A percentile compares a stretch with the other conserved stretches of the same genome.
Conservation (phyloP, 2,113 vertebrate species). For the Neomonachus schauinslandi region DNA sequence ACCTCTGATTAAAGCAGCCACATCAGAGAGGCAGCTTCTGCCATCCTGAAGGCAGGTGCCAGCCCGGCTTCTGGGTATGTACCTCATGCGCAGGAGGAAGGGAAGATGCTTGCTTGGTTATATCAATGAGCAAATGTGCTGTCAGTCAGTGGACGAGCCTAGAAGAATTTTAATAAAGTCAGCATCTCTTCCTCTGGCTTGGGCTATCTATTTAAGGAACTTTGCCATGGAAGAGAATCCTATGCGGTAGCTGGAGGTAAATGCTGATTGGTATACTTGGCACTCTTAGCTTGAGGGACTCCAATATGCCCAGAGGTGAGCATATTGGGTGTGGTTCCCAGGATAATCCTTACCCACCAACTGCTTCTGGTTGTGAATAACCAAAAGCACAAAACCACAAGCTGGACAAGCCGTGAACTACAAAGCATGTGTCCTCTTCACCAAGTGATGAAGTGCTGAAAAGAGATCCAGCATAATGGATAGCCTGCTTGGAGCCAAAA, state of each 20-base stretch:
- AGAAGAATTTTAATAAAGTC: conserved; percentile 44
- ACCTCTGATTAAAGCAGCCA: not conserved
- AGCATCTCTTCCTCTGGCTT: not conserved
- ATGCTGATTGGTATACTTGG: not conserved
- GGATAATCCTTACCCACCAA: not conserved
- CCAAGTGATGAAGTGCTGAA: not conserved
- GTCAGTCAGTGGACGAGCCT: not conserved
- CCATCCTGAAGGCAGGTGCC: not conserved
- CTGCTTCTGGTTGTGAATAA: not conserved
- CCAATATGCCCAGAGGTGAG: not conserved
- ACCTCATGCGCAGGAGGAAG: not conserved
- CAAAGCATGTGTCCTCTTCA: not conserved
- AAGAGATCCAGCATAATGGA: not conserved
- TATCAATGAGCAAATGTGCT: not conserved
- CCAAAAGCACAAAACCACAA: not conserved
- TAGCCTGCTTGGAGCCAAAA: not conserved
- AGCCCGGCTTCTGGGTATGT: not conserved
- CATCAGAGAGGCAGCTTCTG: not conserved
- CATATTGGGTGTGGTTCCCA: not conserved
- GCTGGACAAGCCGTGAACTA: not conserved
- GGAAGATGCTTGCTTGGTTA: not conserved
- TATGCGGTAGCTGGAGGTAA: not conserved
- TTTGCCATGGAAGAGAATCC: not conserved
- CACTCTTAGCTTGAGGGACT: not conserved
- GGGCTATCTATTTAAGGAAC: conserved; percentile 1